Evolutionary conservation across 2,888 invertebrate genomes (phyloP), one percentile per base, ranked within the genome.

Genomic region (Trissoscelio sp.): DNA sequence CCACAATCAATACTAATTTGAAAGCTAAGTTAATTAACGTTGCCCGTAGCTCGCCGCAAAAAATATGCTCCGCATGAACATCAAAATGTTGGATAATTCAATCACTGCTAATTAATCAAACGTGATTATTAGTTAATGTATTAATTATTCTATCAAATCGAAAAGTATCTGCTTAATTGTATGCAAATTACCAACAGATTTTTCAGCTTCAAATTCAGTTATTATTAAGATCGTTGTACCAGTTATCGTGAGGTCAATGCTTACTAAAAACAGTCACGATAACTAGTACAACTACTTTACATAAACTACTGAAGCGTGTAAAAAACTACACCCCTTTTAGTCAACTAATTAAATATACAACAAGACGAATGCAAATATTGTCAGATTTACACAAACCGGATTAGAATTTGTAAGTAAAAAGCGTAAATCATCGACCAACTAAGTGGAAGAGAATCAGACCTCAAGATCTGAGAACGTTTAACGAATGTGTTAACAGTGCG

Each of bases 391-490:
- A 7, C 1, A 12, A 3, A 16, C n/a, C 34, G 55, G 16, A 55
- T 55, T 55, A 14, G 34, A 55, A 55, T 55, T 55, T 55, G 16
- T 7, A 18, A 18, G 34, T 31, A 55, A 34, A 18, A 34, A 55
- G 34, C 16, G 31, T 55, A 55, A 55, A 55, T 55, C 34, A 55
- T 55, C 31, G 31, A n/a, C 11, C 18, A 31, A 14, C 9, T 42
- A 28, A 34, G 44, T 28, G 24, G 7, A 31, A 7, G 34, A 44
- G 24, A 57, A 70, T 58, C 44, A 48, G 34, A 44, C 44, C 66
- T 57, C 66, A 55, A 67, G 58, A 57, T 67, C 58, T 58, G 48
- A 6, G 28, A 67, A 53, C 20, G 42, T 67, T 67, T 67, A 66
- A 75, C 48, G 39, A 66, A 58, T 58, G 64, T 58, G 57, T 58